Evolutionary conservation across 35 echinoderm and acorn worm species (phyloP).

Genomic region (Amphiura filiformis): DNA sequence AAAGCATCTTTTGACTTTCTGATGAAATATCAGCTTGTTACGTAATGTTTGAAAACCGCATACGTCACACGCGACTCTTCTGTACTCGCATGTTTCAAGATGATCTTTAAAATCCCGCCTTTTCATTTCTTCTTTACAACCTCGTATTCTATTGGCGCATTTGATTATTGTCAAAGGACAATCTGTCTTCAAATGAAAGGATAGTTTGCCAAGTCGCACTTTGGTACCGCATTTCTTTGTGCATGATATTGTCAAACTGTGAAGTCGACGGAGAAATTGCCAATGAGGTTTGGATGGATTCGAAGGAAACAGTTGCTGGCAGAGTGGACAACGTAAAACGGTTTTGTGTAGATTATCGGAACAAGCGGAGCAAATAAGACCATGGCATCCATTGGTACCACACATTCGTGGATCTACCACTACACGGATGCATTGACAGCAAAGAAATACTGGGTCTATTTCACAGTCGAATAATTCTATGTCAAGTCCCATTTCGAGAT

Average conservation of each 20-base stretch:
- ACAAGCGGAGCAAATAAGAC: not conserved
- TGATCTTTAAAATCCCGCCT: not conserved
- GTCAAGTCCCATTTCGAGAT: not conserved
- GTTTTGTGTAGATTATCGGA: not conserved
- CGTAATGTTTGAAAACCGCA: not conserved
- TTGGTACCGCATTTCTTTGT: not conserved
- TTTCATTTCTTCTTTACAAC: not conserved
- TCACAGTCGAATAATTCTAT: not conserved
- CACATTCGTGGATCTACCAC: not conserved
- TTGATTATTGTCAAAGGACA: not conserved
- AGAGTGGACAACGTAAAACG: not conserved
- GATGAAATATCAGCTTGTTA: not conserved
- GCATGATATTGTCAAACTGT: not conserved
- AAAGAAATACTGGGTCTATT: not conserved
- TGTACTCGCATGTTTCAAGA: not conserved
- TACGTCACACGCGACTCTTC: not conserved
- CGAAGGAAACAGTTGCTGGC: not conserved
- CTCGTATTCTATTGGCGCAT: not conserved
- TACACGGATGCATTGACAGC: not conserved
- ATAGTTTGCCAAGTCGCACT: not conserved
- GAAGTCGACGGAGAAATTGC: not conserved
- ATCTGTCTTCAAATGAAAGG: not conserved
- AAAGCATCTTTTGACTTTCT: not conserved
- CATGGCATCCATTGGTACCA: not conserved
- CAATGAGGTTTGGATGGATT: not conserved